Conservation (phyloP, 2,888 invertebrate species). For the Panorpa germanica region DNA sequence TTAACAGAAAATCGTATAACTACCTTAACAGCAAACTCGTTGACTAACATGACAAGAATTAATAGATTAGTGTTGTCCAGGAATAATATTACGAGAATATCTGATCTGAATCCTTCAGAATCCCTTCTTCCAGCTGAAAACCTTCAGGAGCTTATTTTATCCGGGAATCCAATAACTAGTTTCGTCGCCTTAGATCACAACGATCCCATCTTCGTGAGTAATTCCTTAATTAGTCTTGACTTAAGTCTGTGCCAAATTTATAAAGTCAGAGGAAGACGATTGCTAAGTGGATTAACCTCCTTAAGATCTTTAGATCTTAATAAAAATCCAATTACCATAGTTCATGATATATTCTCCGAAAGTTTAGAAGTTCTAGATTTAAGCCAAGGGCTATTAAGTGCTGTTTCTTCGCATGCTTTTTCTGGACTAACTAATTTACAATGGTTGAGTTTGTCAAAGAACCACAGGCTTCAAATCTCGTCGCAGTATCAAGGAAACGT, state of each 20-base stretch:
- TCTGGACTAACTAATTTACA: conserved; percentile 35
- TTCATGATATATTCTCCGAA: too few relatives aligned
- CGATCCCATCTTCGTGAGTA: too few relatives aligned
- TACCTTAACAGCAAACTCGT: conserved; percentile 26
- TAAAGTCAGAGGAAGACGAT: too few relatives aligned
- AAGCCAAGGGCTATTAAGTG: too few relatives aligned
- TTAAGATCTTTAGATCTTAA: too few relatives aligned
- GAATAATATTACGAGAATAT: conserved; percentile 40
- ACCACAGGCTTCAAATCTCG: conserved; percentile 32
- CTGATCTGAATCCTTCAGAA: conserved; percentile 31
- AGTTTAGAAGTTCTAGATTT: too few relatives aligned
- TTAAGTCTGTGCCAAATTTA: conserved; percentile 36
- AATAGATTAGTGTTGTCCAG: conserved; percentile 38
- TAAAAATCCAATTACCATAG: conserved; percentile 28
- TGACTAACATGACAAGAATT: conserved; percentile 33
- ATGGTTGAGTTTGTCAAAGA: conserved; percentile 38
- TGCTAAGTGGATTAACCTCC: too few relatives aligned
- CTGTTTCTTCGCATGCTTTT: too few relatives aligned
- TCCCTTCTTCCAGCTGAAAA: conserved; percentile 28
- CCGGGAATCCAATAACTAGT: conserved; percentile 35
- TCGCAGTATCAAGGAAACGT: conserved; percentile 21
- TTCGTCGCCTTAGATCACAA: conserved; percentile 30
- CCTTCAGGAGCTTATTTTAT: conserved; percentile 39
- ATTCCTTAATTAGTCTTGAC: conserved; percentile 31
- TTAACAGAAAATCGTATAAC: conserved; percentile 32